Percentiles rank a stretch among this genome's conserved stretches.
phyloP scores from a whole-genome alignment of 2,888 invertebrate genomes.

The Noctua pronuba region DNA sequence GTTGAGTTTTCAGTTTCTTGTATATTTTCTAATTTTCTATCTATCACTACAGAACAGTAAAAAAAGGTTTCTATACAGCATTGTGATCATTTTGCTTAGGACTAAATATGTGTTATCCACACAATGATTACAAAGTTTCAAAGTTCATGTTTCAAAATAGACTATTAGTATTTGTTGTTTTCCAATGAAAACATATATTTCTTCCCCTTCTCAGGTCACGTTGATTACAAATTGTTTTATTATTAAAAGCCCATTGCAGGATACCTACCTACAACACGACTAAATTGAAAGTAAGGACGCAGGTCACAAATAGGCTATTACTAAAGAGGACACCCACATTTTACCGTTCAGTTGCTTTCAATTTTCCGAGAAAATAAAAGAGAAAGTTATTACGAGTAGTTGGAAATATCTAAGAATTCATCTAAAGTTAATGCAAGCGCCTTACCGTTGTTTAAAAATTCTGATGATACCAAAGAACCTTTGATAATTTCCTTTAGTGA shows the following conservation, averaged over 20 bases:
- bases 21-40: background rate
- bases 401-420: conserved; percentile 22
- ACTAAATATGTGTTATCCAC: background rate
- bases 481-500: conserved; percentile 53
- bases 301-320: conserved; percentile 60
- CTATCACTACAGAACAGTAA: too few species aligned
- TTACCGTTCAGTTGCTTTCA: conserved; percentile 44
- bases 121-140: background rate
- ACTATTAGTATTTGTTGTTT: background rate
- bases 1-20: background rate
- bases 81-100: background rate
- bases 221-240: conserved; percentile 26
- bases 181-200: background rate
- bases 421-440: conserved; percentile 14
- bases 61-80: background rate
- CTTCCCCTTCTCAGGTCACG: background rate
- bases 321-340: conserved; percentile 40
- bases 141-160: background rate
- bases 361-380: conserved; percentile 41
- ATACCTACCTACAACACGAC: conserved; percentile 15
- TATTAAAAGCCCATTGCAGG: background rate
- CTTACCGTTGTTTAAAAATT: conserved; percentile 6
- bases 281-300: conserved; percentile 23
- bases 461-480: conserved; percentile 34
- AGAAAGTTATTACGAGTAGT: conserved; percentile 34